Evolutionary conservation across 1,140 invertebrate species (phyloP), one percentile per base, ranked within the genome.

Genomic region (Lepidurus arcticus): DNA sequence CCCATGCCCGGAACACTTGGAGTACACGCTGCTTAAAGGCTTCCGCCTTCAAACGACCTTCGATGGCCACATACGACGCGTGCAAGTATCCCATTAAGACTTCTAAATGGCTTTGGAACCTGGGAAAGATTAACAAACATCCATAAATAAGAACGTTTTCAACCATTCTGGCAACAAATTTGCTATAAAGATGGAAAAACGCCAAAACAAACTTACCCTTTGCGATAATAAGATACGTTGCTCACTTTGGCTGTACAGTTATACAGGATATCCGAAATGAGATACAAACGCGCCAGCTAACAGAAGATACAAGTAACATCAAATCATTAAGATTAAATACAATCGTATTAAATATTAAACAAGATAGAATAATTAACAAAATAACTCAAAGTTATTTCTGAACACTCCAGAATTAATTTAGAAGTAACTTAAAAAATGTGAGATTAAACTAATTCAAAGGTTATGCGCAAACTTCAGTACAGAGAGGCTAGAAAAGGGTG

Each of bases 1-100:
- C 96, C 97, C 98, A 99, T 2, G 96, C 95, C 83, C 94, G 90
- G 83, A 99, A 93, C 82, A 96, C 94, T 82, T 91, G 89, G 87
- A 97, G 93, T n/a, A 99, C 93, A 79, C 97, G 90, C 81, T 96
- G 91, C 87, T 97, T 96, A 84, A 98, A 98, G 45, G 97, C 96
- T 87, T 99, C 97, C 44, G 95, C 95, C 87, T 96, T 96, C 73
- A 98, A 84, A 79, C 96, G 88, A 80, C 94, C 95, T 81, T 96
- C 92, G 84, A 97, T 92, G 82, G 86, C 89, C 83, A 92, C 88
- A 83, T 92, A 93, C 21, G 92, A 89, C 83, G 88, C 90, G 85
- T 93, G 90, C 3, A 97, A 84, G 84, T 94, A 90, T 81, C 91
- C 90, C 86, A 98, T 97, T 82, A 99, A 94, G 75, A 94, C 91